Evolutionary conservation across 2,888 invertebrate genomes (phyloP).

Genomic region (Sisyra nigra): DNA sequence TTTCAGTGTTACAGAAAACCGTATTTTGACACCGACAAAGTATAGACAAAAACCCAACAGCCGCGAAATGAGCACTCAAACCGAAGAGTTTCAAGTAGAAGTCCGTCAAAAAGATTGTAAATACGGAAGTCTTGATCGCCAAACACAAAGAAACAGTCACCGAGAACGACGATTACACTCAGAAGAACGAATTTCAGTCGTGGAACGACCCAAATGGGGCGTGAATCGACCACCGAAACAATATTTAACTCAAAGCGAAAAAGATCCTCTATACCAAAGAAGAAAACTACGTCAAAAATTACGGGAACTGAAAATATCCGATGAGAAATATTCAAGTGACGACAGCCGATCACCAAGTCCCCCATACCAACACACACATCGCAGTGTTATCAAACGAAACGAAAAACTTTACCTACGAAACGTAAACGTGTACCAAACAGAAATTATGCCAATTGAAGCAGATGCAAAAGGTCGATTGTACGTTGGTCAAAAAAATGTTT

Average conservation of each 20-base stretch:
- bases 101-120: constrained; percentile 16
- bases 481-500: constrained; percentile 23
- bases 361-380: constrained; percentile 23
- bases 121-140: constrained; percentile 22
- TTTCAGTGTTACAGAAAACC: constrained; percentile 23
- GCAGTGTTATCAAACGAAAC: constrained; percentile 29
- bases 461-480: constrained; percentile 35
- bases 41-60: constrained; percentile 30
- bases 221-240: constrained; percentile 63
- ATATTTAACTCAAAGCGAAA: constrained; percentile 79
- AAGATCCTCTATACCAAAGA: constrained; percentile 69
- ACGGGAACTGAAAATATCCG: constrained; percentile 31
- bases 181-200: constrained; percentile 37
- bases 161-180: constrained; percentile 36
- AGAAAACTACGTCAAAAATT: constrained; percentile 48
- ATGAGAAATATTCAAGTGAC: constrained; percentile 38
- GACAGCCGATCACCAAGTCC: constrained; percentile 44
- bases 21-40: constrained; percentile 40
- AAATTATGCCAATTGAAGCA: constrained; percentile 33
- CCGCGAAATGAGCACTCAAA: constrained; percentile 54
- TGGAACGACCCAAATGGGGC: constrained; percentile 58
- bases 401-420: constrained; percentile 29
- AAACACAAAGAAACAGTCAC: constrained; percentile 18
- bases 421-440: constrained; percentile 26
- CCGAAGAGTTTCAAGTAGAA: constrained; percentile 26